Conservation (phyloP, 1,140 invertebrate species). For the Hirudo medicinalis region DNA sequence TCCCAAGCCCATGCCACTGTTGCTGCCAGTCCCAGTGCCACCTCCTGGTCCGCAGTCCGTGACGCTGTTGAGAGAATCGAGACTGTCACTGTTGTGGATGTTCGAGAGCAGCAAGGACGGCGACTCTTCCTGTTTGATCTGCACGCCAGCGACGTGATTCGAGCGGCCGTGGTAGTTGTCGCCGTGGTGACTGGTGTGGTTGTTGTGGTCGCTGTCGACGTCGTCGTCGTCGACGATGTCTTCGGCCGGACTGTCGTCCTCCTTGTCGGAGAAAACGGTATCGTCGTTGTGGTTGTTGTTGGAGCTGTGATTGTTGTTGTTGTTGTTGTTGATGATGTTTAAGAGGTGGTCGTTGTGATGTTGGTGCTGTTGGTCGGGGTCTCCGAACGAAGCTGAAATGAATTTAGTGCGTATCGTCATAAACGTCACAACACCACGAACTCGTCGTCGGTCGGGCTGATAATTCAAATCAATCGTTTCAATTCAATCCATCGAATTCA, state of each 20-base stretch:
- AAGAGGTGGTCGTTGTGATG: neutral
- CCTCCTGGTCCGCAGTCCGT: slow-evolving; percentile 4
- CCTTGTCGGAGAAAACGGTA: slow-evolving; percentile 13
- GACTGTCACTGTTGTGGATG: slow-evolving; percentile 10
- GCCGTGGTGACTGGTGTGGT: neutral
- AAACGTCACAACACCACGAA: too few species aligned
- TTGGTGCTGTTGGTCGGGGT: neutral
- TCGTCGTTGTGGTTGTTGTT: slow-evolving; percentile 21
- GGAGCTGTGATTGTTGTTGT: slow-evolving; percentile 12
- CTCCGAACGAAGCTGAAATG: slow-evolving; percentile 7
- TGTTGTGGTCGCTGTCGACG: slow-evolving; percentile 16
- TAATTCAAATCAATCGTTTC: too few species aligned
- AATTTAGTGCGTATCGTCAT: too few species aligned
- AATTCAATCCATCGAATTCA: too few species aligned
- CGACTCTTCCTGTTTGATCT: neutral
- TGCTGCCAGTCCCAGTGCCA: neutral
- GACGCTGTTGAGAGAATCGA: slow-evolving; percentile 13
- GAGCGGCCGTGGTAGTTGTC: neutral
- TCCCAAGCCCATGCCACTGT: neutral
- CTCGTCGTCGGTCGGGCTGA: too few species aligned
- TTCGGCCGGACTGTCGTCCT: slow-evolving; percentile 11
- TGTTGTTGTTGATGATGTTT: slow-evolving; percentile 7
- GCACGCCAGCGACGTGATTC: neutral
- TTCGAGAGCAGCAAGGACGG: neutral
- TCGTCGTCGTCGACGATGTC: neutral